Evolutionary conservation across 64 coral and sea anemone species (phyloP).

Genomic region (Montipora efflorescens): DNA sequence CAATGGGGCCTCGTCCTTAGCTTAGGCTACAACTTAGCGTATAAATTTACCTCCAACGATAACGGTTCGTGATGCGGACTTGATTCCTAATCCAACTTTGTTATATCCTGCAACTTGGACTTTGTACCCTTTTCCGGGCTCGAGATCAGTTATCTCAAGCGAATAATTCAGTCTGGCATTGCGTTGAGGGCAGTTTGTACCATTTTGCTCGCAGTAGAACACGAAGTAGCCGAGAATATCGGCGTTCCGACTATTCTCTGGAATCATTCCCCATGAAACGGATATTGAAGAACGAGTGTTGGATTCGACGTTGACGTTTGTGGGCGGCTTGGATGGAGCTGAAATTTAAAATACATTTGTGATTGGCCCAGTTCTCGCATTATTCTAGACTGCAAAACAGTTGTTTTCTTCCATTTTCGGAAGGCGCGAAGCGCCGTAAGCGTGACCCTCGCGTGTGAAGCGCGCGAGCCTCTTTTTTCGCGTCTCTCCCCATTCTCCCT

Average conservation of each 20-base stretch:
- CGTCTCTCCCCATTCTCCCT: too few species aligned
- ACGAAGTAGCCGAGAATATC: constrained; percentile 45
- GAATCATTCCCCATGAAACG: constrained; percentile 47
- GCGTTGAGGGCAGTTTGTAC: not conserved
- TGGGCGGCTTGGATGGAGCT: constrained; percentile 45
- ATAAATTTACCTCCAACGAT: not conserved
- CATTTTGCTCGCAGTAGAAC: constrained; percentile 14
- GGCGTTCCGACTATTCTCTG: constrained; percentile 25
- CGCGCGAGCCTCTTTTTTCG: too few species aligned
- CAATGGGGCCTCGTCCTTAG: too few species aligned
- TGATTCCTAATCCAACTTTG: not conserved
- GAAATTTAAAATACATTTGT: not conserved
- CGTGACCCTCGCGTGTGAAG: too few species aligned
- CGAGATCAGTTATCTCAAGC: not conserved
- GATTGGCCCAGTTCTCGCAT: too few species aligned
- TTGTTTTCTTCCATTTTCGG: too few species aligned
- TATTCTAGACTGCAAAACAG: too few species aligned
- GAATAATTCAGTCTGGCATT: not conserved
- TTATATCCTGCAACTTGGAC: constrained; percentile 57
- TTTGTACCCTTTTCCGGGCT: not conserved
- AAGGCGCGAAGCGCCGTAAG: too few species aligned
- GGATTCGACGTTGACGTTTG: constrained; percentile 34
- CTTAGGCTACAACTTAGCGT: not conserved
- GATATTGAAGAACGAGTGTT: constrained; percentile 10
- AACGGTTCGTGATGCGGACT: not conserved